A percentile compares a stretch with the other conserved stretches of the same genome.
phyloP scores from a whole-genome alignment of 2,113 vertebrate species.

The Halichoerus grypus region DNA sequence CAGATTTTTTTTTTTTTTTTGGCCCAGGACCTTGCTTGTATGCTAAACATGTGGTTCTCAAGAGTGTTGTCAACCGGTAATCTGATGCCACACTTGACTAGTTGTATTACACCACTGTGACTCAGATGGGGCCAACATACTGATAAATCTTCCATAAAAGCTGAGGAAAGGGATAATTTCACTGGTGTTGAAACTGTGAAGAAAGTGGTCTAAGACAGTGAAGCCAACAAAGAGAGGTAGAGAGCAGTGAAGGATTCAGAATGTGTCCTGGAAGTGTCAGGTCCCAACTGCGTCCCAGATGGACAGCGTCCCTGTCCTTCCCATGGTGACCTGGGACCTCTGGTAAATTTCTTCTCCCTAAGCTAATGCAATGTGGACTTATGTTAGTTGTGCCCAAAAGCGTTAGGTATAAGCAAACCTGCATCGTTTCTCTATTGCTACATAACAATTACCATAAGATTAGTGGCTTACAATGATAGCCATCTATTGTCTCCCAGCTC shows the following conservation, averaged over 20 bases:
- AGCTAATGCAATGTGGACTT: not conserved
- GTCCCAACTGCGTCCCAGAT: not conserved
- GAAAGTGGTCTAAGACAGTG: not conserved
- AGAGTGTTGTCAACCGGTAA: not conserved
- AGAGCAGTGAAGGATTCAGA: not conserved
- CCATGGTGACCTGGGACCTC: accelerated
- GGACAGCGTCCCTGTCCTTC: not conserved
- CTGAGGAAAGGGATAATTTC: not conserved
- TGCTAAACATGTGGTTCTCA: not conserved
- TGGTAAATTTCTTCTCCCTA: not conserved
- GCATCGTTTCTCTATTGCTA: not conserved
- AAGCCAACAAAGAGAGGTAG: not conserved
- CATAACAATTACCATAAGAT: not conserved
- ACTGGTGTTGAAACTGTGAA: not conserved
- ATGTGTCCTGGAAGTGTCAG: not conserved
- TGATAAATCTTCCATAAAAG: not conserved
- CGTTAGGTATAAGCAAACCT: not conserved
- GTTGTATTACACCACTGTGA: not conserved
- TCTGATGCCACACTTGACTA: not conserved
- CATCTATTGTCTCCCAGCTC: not conserved
- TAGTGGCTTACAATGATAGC: not conserved
- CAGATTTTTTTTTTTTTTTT: not conserved
- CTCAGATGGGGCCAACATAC: not conserved
- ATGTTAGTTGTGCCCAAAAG: not conserved
- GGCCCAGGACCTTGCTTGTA: not conserved